Evolutionary conservation across 2,888 invertebrate species (phyloP).

Genomic region (Xanthostigma xanthostigma): DNA sequence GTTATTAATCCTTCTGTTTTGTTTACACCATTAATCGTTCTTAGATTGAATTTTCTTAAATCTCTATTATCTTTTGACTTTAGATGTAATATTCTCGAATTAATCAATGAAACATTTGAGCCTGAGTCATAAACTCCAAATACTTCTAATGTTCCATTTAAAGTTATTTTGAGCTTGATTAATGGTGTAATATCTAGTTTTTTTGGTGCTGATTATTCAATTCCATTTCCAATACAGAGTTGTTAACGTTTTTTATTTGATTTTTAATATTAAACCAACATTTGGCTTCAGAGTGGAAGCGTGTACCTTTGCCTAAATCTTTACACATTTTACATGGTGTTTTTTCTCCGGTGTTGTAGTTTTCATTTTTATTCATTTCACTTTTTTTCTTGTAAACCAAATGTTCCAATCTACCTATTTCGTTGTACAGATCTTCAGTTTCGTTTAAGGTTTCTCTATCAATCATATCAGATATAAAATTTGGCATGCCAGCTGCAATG

Average conservation of each 20-base stretch:
- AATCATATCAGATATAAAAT: no score
- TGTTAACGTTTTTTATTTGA: constrained; percentile 9
- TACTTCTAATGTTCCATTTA: constrained; percentile 12
- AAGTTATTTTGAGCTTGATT: constrained; percentile 14
- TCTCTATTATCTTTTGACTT: constrained; percentile 10
- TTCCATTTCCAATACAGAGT: constrained; percentile 12
- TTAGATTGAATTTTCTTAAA: no score
- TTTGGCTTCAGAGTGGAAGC: constrained; percentile 6
- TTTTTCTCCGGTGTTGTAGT: no score
- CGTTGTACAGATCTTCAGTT: constrained; percentile 19
- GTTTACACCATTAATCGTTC: no score
- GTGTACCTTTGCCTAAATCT: constrained; percentile 3
- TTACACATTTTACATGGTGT: constrained; percentile 6
- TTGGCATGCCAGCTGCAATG: no score
- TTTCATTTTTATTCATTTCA: constrained; percentile 3
- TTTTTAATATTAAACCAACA: neutral
- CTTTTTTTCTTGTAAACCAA: constrained; percentile 11
- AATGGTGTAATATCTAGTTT: constrained; percentile 11
- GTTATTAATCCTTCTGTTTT: no score
- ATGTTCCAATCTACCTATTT: constrained; percentile 18
- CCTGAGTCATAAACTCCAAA: constrained; percentile 16
- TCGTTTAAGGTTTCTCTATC: no score
- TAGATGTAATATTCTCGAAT: constrained; percentile 12
- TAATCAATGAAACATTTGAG: constrained; percentile 17
- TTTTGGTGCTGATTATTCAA: constrained; percentile 9